Base-by-base conservation (phyloP, 2,113 vertebrate genomes). In the Lepus americanus region DNA sequence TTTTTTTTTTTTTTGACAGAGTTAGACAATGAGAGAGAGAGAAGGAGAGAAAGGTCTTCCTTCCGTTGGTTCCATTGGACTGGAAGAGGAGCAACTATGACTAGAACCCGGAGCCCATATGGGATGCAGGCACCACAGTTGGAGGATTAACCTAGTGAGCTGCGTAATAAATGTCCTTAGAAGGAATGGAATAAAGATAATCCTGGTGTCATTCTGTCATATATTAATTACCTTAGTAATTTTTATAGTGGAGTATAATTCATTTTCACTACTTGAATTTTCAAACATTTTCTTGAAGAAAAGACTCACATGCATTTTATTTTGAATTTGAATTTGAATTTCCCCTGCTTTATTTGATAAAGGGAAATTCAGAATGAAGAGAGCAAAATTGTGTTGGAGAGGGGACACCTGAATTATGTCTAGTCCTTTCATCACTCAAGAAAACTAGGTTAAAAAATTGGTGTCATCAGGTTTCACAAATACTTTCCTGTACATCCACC, bases 381-480 rank as follows among this genome's bases (percentile, higher is more conserved):
- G n/a, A 70, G 61, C 14, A 67, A 78, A 74, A 84, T 23, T 36
- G 8, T 80, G 6, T 76, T 87, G 49, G 19, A 67, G n/a, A 94
- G 5, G 3, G 2, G 3, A 11, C 5, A 72, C 0, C 51, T 19
- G 64, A 63, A 16, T 89, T 90, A 64, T 84, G 1, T 67, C 77
- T 90, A 0, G 8, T 84, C 51, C 70, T 61, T 36, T 51, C 95
- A 59, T 64, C 44, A 95, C n/a, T 92, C 63, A 87, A 17, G 80
- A 96, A 97, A 87, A 93, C 90, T 59, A 95, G 10, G 36, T 97
- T 88, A 80, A 97, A 95, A 53, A 96, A 97, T 33, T 96, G 55
- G 77, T 97, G 76, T 92, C 95, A 96, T 96, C 88, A 96, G 79
- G 53, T 59, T 97, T 97, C 78, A 97, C 70, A 94, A 98, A 97